Base-by-base conservation (phyloP, 1,140 invertebrate species). In the Berghia stephanieae region DNA sequence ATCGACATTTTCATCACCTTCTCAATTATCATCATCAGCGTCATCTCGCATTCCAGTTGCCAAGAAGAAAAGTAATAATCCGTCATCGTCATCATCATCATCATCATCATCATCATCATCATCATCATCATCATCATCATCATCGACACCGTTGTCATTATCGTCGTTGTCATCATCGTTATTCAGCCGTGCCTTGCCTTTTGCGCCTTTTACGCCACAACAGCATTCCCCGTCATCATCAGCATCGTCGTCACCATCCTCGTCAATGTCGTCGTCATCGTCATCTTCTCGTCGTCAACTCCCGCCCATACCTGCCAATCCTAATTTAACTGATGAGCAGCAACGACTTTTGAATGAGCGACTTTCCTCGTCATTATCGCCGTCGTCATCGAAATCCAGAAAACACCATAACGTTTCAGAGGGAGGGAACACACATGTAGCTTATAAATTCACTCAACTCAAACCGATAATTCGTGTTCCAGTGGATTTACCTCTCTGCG, bases 401-500 rank as follows among this genome's bases (percentile, higher is more conserved):
- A n/a, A n/a, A n/a, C n/a, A n/a, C n/a, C n/a, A n/a, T n/a, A n/a
- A n/a, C n/a, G n/a, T n/a, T n/a, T n/a, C n/a, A n/a, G n/a, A n/a
- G n/a, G n/a, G n/a, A n/a, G n/a, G n/a, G n/a, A n/a, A n/a, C n/a
- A n/a, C n/a, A n/a, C n/a, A n/a, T n/a, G n/a, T n/a, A n/a, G n/a
- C n/a, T n/a, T 49, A 31, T 57, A 36, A 52, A 36, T 21, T 57
- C 24, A 70, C 40, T 57, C 73, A 16, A 38, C n/a, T 75, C 34
- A 75, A 52, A 18, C 46, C 60, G 16, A 34, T 55, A 21, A 60
- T 69, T 24, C 46, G 60, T 10, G 63, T 60, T 16, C 55, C 55
- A 2, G 60, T 67, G 63, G 71, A 52, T 46, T 18, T 76, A 31
- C 72, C 69, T 18, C 31, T 75, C 42, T 34, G 42, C 60, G 68